Base-by-base conservation (phyloP, 2,888 invertebrate species). In the Willowsia nigromaculata region DNA sequence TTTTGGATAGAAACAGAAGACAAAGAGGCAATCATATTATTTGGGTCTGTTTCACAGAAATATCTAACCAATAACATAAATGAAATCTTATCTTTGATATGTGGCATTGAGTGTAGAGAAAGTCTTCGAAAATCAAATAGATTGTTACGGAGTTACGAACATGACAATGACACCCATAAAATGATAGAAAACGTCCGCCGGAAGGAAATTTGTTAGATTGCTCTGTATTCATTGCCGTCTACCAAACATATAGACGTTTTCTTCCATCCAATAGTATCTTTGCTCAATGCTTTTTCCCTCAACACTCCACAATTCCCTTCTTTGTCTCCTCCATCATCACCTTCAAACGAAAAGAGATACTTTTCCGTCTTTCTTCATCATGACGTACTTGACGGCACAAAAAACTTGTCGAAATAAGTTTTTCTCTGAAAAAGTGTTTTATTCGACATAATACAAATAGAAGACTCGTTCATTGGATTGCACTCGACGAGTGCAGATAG, bases 121-220 rank as follows among this genome's bases (percentile, higher is more conserved):
- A 6, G 5, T 13, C 43, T 43, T 43, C 9, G 11, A 43, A 9
- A 3, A 43, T 1, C 5, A 9, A 43, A 43, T 1, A 43, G 37
- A 37, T 9, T 13, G 43, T 13, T 43, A n/a, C n/a, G n/a, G n/a
- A 43, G 43, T 43, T 6, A 43, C 9, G 43, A 13, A 9, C 43
- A 43, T 43, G 11, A 43, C 43, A 43, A 43, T 43, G 43, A 43
- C 43, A 43, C 11, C 43, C 43, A 43, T 43, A 43, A 43, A 43
- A 43, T 43, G 43, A 43, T 43, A 43, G 43, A 43, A 43, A 6
- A 18, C 71, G 40, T 71, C 71, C 71, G 71, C 71, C 71, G 71
- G 71, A 71, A 71, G 71, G 40, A 71, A 71, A 30, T 71, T 71
- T 40, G 71, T 40, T 40, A 71, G 18, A 18, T 22, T 65, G 25